These are phyloP conservation scores for Dinocampus coccinellae DNA, from an alignment of 2,888 invertebrate species.

Conservation along the genomic window DNA sequence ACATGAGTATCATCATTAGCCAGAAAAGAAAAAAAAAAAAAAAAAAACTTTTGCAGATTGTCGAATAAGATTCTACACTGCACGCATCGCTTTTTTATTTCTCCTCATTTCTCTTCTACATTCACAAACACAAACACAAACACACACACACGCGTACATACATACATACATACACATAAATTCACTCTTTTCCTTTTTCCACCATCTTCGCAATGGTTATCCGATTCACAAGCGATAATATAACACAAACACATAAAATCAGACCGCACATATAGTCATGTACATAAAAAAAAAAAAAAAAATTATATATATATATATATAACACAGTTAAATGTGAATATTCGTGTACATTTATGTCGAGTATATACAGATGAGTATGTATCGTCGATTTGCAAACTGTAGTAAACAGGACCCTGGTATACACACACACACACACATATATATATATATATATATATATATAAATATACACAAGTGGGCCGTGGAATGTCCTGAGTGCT, in stretches of 20 bases:
- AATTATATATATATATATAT: background rate
- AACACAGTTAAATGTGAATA: conserved; percentile 8
- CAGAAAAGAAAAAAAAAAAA: conserved; percentile 13
- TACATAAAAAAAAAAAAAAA: background rate
- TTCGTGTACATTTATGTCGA: conserved; percentile 25
- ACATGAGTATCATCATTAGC: conserved; percentile 15
- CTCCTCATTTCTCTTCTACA: background rate
- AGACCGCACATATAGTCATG: conserved; percentile 8
- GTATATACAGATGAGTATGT: conserved; percentile 23
- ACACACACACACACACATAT: no score
- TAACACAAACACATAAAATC: conserved; percentile 32
- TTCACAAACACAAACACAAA: background rate
- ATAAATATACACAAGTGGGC: conserved; percentile 35
- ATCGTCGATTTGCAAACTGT: conserved; percentile 59
- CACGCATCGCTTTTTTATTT: background rate
- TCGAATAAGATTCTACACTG: conserved; percentile 16
- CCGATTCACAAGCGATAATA: conserved; percentile 44
- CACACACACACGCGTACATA: no score
- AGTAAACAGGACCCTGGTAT: conserved; percentile 41
- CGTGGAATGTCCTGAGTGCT: conserved; percentile 61
- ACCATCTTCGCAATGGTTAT: conserved; percentile 31
- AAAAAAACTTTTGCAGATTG: conserved; percentile 24
- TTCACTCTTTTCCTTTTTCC: conserved; percentile 9
- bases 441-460: no score
- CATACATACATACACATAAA: no score